These are phyloP conservation scores for Cladopsammia gracilis DNA, from an alignment of 64 coral and sea anemone genomes.

Conservation along the genomic window DNA sequence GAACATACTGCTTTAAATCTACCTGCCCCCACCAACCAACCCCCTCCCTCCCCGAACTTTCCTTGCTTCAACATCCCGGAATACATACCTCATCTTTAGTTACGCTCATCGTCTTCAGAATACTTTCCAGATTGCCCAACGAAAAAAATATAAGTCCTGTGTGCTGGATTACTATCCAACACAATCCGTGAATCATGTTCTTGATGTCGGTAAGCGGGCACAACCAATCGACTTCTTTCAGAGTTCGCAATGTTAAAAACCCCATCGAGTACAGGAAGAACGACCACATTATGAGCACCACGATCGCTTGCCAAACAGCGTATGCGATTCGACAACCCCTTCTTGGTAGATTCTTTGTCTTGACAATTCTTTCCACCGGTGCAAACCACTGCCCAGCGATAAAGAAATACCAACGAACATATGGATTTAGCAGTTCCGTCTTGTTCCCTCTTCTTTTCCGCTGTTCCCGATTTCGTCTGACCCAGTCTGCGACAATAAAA, in stretches of 20 bases:
- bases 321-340: not conserved
- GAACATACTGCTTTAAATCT: no score
- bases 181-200: constrained; percentile 10
- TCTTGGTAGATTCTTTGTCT: not conserved
- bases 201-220: constrained; percentile 64
- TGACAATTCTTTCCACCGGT: not conserved
- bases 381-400: constrained; percentile 41
- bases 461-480: no score
- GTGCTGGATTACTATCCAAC: constrained; percentile 48
- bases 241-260: constrained; percentile 6
- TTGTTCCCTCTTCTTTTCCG: not conserved
- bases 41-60: no score
- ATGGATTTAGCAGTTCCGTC: not conserved
- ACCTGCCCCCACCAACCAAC: no score
- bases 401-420: not conserved
- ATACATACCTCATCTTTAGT: constrained; percentile 11
- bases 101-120: constrained; percentile 12
- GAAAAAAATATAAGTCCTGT: constrained; percentile 28
- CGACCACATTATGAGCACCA: constrained; percentile 39
- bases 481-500: no score
- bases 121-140: not conserved
- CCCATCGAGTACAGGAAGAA: constrained; percentile 60
- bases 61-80: no score
- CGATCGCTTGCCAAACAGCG: not conserved
- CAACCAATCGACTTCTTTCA: constrained; percentile 36